A percentile compares a stretch with the other conserved stretches of the same genome.
Conservation (phyloP, 2,797 vertebrate species). For the Philypnodon macrostomus region DNA sequence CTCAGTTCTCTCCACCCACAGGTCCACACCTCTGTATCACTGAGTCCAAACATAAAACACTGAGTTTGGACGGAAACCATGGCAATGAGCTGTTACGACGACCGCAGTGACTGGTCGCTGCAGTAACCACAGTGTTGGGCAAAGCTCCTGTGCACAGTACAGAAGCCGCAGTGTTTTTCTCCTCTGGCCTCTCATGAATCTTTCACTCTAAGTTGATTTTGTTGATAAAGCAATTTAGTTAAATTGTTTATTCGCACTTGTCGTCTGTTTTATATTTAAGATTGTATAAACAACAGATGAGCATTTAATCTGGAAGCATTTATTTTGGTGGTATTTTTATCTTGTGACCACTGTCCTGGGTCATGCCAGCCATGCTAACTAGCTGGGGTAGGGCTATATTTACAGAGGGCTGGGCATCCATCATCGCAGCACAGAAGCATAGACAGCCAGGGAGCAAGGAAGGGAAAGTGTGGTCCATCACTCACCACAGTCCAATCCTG, state of each 20-base stretch:
- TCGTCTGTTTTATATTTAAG: slow-evolving; percentile 41
- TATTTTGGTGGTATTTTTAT: slow-evolving; percentile 79
- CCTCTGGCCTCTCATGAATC: slow-evolving; percentile 36
- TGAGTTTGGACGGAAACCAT: slow-evolving; percentile 68
- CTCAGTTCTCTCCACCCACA: slow-evolving; percentile 51
- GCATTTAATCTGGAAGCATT: slow-evolving; percentile 76
- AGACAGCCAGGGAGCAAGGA: slow-evolving; percentile 64
- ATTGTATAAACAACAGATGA: slow-evolving; percentile 64
- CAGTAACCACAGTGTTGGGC: slow-evolving; percentile 59
- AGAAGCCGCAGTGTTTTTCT: slow-evolving; percentile 50
- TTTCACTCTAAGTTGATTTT: slow-evolving; percentile 31
- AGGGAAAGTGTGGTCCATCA: slow-evolving; percentile 74
- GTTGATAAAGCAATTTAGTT: slow-evolving; percentile 25
- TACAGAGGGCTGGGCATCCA: slow-evolving; percentile 72
- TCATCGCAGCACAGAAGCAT: slow-evolving; percentile 64
- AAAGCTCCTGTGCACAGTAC: slow-evolving; percentile 52
- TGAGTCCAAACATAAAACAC: slow-evolving; percentile 39
- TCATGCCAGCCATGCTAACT: slow-evolving; percentile 80
- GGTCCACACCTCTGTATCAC: slow-evolving; percentile 59
- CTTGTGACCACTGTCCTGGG: slow-evolving; percentile 67
- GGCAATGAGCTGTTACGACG: slow-evolving; percentile 64
- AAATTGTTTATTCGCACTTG: slow-evolving; percentile 32
- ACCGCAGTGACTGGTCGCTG: slow-evolving; percentile 64
- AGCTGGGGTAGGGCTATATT: slow-evolving; percentile 78
- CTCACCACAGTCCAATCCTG: slow-evolving; percentile 65